Conservation (phyloP, 23 tunicate species). For the Diplosoma virens region DNA sequence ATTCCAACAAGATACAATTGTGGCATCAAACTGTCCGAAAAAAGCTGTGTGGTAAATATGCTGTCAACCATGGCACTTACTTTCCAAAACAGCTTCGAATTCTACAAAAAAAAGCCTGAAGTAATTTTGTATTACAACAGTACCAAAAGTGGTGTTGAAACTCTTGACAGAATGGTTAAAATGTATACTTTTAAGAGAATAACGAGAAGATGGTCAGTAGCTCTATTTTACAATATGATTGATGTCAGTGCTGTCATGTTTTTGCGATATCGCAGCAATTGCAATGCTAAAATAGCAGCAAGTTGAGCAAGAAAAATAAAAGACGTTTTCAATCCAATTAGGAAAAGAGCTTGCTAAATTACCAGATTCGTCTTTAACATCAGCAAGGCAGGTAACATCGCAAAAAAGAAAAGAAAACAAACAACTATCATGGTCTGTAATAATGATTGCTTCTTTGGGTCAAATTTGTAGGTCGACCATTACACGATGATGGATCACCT, state of each 20-base stretch:
- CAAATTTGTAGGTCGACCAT: not conserved
- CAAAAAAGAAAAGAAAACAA: not conserved
- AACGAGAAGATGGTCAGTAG: not conserved
- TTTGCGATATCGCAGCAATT: not conserved
- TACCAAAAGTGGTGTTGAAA: constrained; percentile 27
- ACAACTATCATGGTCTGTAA: not conserved
- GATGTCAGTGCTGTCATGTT: not conserved
- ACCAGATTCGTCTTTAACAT: not conserved
- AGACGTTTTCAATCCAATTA: not conserved
- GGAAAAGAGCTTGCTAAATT: not conserved
- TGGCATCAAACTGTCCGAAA: not conserved
- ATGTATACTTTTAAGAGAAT: not conserved
- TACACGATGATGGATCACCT: not conserved
- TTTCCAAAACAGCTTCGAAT: not conserved
- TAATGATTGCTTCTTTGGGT: not conserved
- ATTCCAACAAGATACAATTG: not conserved
- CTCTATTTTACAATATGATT: not conserved
- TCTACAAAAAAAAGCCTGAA: not conserved
- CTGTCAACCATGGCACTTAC: too few relatives aligned
- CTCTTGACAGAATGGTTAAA: constrained; percentile 16
- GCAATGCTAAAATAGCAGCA: too few relatives aligned
- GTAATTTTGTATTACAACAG: constrained; percentile 2
- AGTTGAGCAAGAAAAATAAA: not conserved
- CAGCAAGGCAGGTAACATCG: not conserved
- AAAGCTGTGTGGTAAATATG: too few relatives aligned